Evolutionary conservation across 2,888 invertebrate genomes (phyloP).

Genomic region (Coleophora flavipennella): DNA sequence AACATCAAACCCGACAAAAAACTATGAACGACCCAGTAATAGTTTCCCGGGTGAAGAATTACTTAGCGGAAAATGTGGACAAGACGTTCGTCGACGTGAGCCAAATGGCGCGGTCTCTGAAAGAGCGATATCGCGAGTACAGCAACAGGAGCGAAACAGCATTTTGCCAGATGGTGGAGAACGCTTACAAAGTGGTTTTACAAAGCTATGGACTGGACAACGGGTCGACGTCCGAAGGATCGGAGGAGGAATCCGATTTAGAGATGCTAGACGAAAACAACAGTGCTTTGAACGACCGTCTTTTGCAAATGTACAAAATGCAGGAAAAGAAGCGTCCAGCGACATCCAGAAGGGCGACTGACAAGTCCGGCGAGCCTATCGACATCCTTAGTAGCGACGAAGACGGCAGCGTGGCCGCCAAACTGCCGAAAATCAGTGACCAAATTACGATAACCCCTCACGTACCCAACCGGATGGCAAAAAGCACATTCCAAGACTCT

Average conservation of each 20-base stretch:
- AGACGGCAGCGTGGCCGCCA: slow-evolving; percentile 54
- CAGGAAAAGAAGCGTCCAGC: slow-evolving; percentile 62
- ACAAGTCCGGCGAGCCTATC: slow-evolving; percentile 58
- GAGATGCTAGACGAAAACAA: slow-evolving; percentile 87
- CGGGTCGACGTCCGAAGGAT: slow-evolving; percentile 71
- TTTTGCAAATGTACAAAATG: slow-evolving; percentile 65
- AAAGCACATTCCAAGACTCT: slow-evolving; percentile 35
- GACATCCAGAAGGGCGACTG: slow-evolving; percentile 41
- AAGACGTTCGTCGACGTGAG: slow-evolving; percentile 87
- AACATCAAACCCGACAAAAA: slow-evolving; percentile 63
- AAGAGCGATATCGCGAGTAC: slow-evolving; percentile 82
- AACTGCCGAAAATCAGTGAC: slow-evolving; percentile 62
- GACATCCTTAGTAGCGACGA: slow-evolving; percentile 61
- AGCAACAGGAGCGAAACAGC: slow-evolving; percentile 83
- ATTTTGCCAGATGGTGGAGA: slow-evolving; percentile 85
- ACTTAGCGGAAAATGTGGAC: slow-evolving; percentile 85
- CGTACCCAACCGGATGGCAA: slow-evolving; percentile 41
- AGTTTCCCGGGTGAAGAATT: slow-evolving; percentile 78
- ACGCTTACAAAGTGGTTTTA: slow-evolving; percentile 81
- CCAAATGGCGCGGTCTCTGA: slow-evolving; percentile 86
- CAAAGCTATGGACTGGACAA: slow-evolving; percentile 78
- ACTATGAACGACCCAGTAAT: slow-evolving; percentile 69
- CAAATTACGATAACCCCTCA: slow-evolving; percentile 66
- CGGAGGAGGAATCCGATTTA: slow-evolving; percentile 76
- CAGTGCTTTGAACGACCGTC: slow-evolving; percentile 77